phyloP scores from a whole-genome alignment of 1,140 invertebrate species.

The Sycophila sp. region DNA sequence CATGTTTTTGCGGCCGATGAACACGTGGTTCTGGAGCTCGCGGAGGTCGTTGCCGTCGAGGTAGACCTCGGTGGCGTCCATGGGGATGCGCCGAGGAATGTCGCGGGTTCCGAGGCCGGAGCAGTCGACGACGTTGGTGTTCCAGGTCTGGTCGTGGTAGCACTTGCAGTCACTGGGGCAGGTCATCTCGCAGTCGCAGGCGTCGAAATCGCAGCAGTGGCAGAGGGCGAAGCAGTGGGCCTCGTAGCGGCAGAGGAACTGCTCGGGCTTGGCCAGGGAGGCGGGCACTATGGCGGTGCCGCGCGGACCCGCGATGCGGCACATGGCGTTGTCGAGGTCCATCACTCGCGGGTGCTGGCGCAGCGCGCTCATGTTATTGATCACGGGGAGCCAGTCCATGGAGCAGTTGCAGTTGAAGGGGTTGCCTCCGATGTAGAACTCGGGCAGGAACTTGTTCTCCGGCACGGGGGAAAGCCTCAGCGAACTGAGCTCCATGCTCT shows the following conservation, averaged over 20 bases:
- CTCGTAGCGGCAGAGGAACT: constrained; percentile 91
- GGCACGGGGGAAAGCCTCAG: constrained; percentile 79
- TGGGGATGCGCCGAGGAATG: constrained; percentile 87
- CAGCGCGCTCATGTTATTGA: constrained; percentile 84
- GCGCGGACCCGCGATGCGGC: constrained; percentile 81
- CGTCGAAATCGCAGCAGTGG: constrained; percentile 94
- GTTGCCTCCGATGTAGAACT: constrained; percentile 89
- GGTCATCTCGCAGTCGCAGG: constrained; percentile 95
- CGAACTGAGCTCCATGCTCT: constrained; percentile 82
- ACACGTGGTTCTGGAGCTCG: constrained; percentile 86
- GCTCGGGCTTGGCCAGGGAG: constrained; percentile 73
- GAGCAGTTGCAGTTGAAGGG: constrained; percentile 91
- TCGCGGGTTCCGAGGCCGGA: constrained; percentile 78
- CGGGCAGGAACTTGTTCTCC: constrained; percentile 76
- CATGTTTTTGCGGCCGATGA: constrained; percentile 92
- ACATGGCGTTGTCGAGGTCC: constrained; percentile 88
- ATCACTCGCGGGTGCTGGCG: constrained; percentile 86
- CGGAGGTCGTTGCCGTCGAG: constrained; percentile 89
- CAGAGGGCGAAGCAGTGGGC: constrained; percentile 93
- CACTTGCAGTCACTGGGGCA: constrained; percentile 92
- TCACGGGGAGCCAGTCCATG: constrained; percentile 90
- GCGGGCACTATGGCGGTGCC: constrained; percentile 77
- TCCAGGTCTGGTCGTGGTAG: constrained; percentile 92
- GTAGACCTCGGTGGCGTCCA: constrained; percentile 93
- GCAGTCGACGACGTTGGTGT: constrained; percentile 91